A percentile compares a stretch with the other conserved stretches of the same genome.
Evolutionary conservation across 2,888 invertebrate genomes (phyloP).

Genomic region (Hyppa rectilinea): DNA sequence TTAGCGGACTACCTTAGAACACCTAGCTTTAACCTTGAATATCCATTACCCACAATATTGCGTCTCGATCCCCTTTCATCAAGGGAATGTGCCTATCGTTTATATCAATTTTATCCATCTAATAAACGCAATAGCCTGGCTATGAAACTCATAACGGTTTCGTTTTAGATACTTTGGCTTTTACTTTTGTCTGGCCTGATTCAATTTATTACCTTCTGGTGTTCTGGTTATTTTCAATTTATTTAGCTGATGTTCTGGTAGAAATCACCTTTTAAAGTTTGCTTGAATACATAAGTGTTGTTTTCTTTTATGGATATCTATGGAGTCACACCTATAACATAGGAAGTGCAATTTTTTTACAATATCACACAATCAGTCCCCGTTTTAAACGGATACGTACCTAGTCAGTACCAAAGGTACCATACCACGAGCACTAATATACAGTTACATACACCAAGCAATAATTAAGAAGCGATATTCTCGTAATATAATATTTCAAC

Average conservation of each 20-base stretch:
- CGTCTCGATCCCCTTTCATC: constrained; percentile 34
- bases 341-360: neutral
- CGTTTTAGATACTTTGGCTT: constrained; percentile 28
- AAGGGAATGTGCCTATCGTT: constrained; percentile 58
- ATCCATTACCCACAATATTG: constrained; percentile 24
- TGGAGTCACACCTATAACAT: neutral
- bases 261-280: neutral
- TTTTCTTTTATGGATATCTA: neutral
- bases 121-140: constrained; percentile 53
- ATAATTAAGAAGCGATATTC: too few species aligned
- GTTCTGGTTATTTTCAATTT: neutral
- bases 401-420: too few species aligned
- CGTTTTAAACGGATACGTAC: too few species aligned
- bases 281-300: neutral
- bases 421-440: too few species aligned
- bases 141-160: constrained; percentile 35
- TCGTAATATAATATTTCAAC: too few species aligned
- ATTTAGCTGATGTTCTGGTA: neutral
- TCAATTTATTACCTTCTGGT: neutral
- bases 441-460: too few species aligned
- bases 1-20: neutral
- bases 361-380: too few species aligned
- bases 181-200: neutral
- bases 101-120: constrained; percentile 68
- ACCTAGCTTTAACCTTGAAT: neutral